Base-by-base conservation (phyloP, 2,888 invertebrate genomes). In the Mimachlamys varia region DNA sequence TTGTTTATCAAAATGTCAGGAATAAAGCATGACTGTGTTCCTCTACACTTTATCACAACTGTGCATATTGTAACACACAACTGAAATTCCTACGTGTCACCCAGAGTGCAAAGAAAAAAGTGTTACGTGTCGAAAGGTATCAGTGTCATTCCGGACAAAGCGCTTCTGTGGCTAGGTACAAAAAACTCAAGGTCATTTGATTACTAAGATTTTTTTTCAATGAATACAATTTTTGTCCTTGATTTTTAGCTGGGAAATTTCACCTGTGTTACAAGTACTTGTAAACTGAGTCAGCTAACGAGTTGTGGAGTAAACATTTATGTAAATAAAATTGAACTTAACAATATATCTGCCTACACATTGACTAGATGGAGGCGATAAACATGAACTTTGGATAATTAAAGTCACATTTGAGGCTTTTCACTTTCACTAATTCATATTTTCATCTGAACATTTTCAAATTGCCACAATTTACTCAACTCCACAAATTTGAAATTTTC, bases 61-160 rank as follows among this genome's bases (percentile, higher is more conserved):
- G 76, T 76, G 76, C 76, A 76, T 76, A 33, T 76, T 33, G 27
- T 15, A 10, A 33, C 76, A 53, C 13, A 58, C 58, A 22, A 58
- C 22, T 58, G 58, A 58, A n/a, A 58, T 58, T 58, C 22, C n/a
- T 76, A 76, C 76, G 76, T 76, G 76, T 76, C 76, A 27, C 27
- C 27, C 17, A 33, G 2, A n/a, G 58, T 58, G 58, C 19, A 22
- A 76, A n/a, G 12, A 22, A 33, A 76, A 76, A 76, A 76, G 76
- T 27, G 76, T 76, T 76, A 76, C 76, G 76, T 76, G 76, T 76
- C 33, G 2, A 33, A 27, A 33, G 22, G 33, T 76, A 76, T 76
- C 76, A 76, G 17, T 76, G 33, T 76, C 33, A 76, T 76, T 22
- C 27, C 27, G 7, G 19, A 27, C 27, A 76, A 76, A 76, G 33